Evolutionary conservation across 2,888 invertebrate species (phyloP).

Genomic region (Ochropleura plecta): DNA sequence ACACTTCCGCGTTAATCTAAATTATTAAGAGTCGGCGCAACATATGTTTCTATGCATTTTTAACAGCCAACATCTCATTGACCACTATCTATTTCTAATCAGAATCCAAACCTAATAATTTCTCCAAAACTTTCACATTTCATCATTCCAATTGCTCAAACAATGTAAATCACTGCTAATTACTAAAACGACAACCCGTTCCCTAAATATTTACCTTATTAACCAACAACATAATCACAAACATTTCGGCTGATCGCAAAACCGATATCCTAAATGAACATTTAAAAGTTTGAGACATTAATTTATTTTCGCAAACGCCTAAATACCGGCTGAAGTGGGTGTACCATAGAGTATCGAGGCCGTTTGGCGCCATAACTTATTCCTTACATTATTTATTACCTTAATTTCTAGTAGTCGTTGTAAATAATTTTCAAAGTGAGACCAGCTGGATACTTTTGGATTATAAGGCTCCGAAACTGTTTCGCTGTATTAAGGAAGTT

Average conservation of each 20-base stretch:
- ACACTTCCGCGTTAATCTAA: not conserved
- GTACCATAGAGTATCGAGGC: slow-evolving; percentile 53
- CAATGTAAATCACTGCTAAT: not conserved
- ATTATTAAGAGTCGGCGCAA: not conserved
- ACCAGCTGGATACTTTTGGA: slow-evolving; percentile 46
- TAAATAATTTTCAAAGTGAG: slow-evolving; percentile 46
- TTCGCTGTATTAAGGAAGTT: slow-evolving; percentile 32
- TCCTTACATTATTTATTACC: slow-evolving; percentile 55
- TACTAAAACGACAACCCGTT: slow-evolving; percentile 7
- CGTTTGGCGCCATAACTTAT: slow-evolving; percentile 54
- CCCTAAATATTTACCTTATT: slow-evolving; percentile 38
- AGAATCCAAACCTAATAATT: not conserved
- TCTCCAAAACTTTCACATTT: too few species aligned
- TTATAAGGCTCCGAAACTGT: slow-evolving; percentile 33
- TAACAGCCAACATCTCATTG: not conserved
- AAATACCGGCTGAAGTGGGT: slow-evolving; percentile 43
- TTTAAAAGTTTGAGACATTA: slow-evolving; percentile 55
- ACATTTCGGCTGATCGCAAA: slow-evolving; percentile 38
- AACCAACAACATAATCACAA: slow-evolving; percentile 32
- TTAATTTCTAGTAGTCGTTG: slow-evolving; percentile 57
- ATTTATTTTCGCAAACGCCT: slow-evolving; percentile 54
- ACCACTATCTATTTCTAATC: too few species aligned
- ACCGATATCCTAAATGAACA: slow-evolving; percentile 47
- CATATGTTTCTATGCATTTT: not conserved
- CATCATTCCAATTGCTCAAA: not conserved